phyloP scores from a whole-genome alignment of 2,113 vertebrate species.

The Eulemur macaco region DNA sequence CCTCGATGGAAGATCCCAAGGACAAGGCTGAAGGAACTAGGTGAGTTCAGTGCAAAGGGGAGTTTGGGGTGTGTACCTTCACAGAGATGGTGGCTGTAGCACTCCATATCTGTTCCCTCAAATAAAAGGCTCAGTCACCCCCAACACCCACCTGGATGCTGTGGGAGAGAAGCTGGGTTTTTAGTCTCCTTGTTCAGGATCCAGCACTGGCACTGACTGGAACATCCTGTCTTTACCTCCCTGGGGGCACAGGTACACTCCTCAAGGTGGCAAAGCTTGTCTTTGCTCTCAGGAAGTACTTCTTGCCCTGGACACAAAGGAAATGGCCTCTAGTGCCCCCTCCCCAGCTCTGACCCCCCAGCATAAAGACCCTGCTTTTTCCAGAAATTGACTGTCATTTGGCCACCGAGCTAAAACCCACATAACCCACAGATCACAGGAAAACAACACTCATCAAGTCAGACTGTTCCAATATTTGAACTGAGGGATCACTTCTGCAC shows the following conservation, averaged over 20 bases:
- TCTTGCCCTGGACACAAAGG: background rate
- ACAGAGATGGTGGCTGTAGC: background rate
- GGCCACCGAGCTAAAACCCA: background rate
- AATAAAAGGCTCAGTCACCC: background rate
- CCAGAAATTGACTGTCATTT: background rate
- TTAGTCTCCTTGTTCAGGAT: background rate
- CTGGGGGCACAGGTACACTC: background rate
- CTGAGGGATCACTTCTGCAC: background rate
- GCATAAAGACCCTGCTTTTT: background rate
- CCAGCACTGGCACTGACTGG: background rate
- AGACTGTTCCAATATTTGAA: background rate
- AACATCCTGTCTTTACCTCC: background rate
- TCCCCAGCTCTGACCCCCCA: background rate
- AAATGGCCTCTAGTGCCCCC: background rate
- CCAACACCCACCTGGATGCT: too few relatives aligned
- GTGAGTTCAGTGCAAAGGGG: too few relatives aligned
- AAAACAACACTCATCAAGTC: background rate
- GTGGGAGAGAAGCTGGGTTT: background rate
- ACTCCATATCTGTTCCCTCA: background rate
- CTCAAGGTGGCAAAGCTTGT: background rate
- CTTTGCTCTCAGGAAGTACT: background rate
- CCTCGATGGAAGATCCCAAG: background rate
- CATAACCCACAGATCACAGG: background rate
- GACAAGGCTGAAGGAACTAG: background rate
- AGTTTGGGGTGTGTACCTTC: too few relatives aligned